Percentiles rank a stretch among this genome's conserved stretches.
These are phyloP conservation scores for Phycodurus eques DNA, from an alignment of 2,113 vertebrate genomes.

Conservation along the genomic window DNA sequence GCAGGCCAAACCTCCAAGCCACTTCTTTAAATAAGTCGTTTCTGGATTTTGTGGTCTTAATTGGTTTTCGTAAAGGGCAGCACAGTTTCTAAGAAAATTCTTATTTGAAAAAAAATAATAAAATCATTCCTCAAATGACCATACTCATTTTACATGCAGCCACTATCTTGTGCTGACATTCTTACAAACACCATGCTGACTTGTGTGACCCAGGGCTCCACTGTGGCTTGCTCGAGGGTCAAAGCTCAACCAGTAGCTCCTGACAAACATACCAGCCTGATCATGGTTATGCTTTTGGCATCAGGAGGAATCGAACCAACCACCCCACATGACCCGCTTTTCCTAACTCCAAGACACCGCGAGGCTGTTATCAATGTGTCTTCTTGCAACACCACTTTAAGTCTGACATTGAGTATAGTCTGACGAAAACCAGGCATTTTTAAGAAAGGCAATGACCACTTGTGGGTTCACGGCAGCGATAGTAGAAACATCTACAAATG, in stretches of 20 bases:
- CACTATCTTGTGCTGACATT: conserved; percentile 31
- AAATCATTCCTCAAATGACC: neutral
- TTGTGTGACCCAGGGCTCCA: neutral
- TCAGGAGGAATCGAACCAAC: conserved; percentile 23
- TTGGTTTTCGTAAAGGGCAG: neutral
- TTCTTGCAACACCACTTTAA: conserved; percentile 13
- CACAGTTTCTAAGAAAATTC: too few species aligned
- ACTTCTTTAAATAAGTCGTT: neutral
- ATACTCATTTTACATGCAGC: conserved; percentile 27
- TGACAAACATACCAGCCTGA: conserved; percentile 27
- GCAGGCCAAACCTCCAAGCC: neutral
- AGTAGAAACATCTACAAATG: neutral
- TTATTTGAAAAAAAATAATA: too few species aligned
- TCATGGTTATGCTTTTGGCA: conserved; percentile 22
- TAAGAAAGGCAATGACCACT: neutral
- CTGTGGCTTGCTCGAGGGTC: neutral
- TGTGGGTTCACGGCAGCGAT: neutral
- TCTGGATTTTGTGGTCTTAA: neutral
- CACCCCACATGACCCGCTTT: conserved; percentile 25
- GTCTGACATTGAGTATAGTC: conserved; percentile 13
- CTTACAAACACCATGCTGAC: conserved; percentile 22
- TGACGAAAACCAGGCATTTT: conserved; percentile 27
- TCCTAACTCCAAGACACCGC: conserved; percentile 2
- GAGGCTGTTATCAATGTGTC: conserved; percentile 3
- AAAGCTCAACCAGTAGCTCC: conserved; percentile 21